A percentile compares a stretch with the other conserved stretches of the same genome.
These are phyloP conservation scores for Ciconia boyciana DNA, from an alignment of 2,113 vertebrate species.

Conservation along the genomic window DNA sequence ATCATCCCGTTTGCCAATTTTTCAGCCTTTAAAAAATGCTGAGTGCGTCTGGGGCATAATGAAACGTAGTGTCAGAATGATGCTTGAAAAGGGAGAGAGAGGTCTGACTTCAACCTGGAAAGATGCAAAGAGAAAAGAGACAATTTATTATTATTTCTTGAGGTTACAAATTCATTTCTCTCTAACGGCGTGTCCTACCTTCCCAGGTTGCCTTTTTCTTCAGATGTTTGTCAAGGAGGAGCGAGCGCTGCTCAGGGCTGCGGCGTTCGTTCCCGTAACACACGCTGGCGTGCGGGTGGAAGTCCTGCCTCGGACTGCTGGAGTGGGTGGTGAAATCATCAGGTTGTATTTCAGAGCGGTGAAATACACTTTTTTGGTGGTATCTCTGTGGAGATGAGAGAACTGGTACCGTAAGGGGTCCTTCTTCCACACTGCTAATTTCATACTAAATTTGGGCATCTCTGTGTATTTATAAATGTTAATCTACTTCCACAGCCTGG, in stretches of 20 bases:
- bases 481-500: neutral
- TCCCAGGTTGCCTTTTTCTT: neutral
- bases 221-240: neutral
- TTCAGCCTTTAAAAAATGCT: neutral
- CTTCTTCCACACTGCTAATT: neutral
- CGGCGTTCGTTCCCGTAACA: rapidly evolving
- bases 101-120: neutral
- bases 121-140: neutral
- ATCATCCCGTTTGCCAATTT: neutral
- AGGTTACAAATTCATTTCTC: neutral
- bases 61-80: neutral
- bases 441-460: neutral
- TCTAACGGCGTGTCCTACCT: rapidly evolving
- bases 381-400: neutral
- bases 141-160: neutral
- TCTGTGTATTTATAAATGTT: rapidly evolving
- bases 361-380: neutral
- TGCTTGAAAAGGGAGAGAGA: neutral
- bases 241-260: neutral
- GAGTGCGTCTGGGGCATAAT: neutral
- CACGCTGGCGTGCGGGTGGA: rapidly evolving
- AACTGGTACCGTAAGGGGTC: too few relatives aligned
- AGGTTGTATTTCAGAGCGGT: neutral
- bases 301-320: neutral
- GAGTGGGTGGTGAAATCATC: neutral